Evolutionary conservation across 2,797 vertebrate genomes (phyloP), one percentile per base, ranked within the genome.

Genomic region (Bovichtus variegatus): DNA sequence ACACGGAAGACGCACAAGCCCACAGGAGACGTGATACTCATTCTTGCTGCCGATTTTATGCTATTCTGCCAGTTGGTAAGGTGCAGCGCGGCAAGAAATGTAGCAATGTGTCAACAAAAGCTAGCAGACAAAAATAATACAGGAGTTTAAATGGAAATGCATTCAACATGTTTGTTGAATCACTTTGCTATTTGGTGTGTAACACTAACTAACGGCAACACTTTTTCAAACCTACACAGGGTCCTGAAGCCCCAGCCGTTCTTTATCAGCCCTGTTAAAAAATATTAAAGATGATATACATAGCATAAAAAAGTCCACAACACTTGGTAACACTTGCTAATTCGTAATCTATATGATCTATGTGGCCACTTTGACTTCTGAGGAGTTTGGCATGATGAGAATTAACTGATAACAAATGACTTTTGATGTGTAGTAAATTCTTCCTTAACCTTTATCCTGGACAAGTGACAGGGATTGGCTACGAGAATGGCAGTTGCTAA

Each of bases 351-450:
- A n/a, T n/a, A n/a, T 19, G 16, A 57, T 21, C 11, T 11, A 2
- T 34, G 29, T 47, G 23, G n/a, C 66, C n/a, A 6, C 9, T 41
- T 9, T 3, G 76, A 43, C 10, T 4, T 13, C 21, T 31, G 5
- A 49, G 31, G 5, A 49, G 31, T 69, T 55, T 51, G 15, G 31
- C 44, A 31, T 18, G 23, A 23, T 19, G 27, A n/a, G 6, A 36
- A 16, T 43, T 15, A 55, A 54, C 10, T 16, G 47, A 27, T 59
- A 36, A 60, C 4, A 55, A 31, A 57, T 65, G 1, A 44, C 6
- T 76, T 50, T 19, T 29, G n/a, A 61, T 31, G 27, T 46, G 47
- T 60, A 40, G 61, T 62, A 10, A 58, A 62, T 15, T 58, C 41
- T 40, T 57, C 60, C 5, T 69, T 25, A 23, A 46, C 19, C 47